These are phyloP conservation scores for Pantherophis vulpinus DNA, from an alignment of 2,797 vertebrate species.

Conservation along the genomic window DNA sequence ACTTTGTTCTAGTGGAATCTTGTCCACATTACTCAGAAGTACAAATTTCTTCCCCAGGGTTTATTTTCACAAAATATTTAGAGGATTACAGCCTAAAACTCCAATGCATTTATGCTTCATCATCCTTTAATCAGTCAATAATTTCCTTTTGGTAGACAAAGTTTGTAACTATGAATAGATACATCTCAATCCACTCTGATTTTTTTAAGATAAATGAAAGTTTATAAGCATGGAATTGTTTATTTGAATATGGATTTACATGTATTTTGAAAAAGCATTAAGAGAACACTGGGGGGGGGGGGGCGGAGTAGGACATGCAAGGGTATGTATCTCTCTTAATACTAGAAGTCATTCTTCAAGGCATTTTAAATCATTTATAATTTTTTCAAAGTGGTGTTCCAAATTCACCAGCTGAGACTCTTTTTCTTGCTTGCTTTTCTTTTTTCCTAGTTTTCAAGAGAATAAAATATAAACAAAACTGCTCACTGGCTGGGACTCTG, in stretches of 20 bases:
- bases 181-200: background rate
- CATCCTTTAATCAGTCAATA: background rate
- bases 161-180: background rate
- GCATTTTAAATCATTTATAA: constrained; percentile 52
- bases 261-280: background rate
- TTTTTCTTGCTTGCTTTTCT: constrained; percentile 8
- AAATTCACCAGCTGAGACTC: constrained; percentile 41
- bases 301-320: background rate
- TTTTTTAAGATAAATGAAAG: background rate
- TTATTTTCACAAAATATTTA: background rate
- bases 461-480: constrained; percentile 63
- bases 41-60: background rate
- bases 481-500: constrained; percentile 63
- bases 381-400: constrained; percentile 38
- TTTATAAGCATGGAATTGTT: background rate
- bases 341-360: constrained; percentile 24
- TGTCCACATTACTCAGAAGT: background rate
- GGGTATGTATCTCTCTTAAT: constrained; percentile 3
- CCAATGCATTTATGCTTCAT: background rate
- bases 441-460: constrained; percentile 60
- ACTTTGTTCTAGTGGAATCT: no score
- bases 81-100: background rate
- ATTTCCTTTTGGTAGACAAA: background rate
- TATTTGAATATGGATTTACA: background rate
- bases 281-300: background rate